Base-by-base conservation (phyloP, 2,113 vertebrate species). In the Pterocles orientalis region DNA sequence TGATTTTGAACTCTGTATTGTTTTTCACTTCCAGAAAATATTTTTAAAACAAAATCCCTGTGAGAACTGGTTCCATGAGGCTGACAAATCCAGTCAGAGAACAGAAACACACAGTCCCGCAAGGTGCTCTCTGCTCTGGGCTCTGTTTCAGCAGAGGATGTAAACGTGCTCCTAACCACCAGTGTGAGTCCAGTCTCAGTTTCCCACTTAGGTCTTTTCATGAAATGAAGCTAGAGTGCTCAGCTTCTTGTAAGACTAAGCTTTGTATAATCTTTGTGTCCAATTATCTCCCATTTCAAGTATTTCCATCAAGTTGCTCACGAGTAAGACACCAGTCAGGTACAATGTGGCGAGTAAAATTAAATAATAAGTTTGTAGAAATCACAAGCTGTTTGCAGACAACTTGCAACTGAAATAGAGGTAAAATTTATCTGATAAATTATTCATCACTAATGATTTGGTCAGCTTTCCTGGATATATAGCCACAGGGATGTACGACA, bases 401-500 rank as follows among this genome's bases (percentile, higher is more conserved):
- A 71, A 89, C 84, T 95, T 81, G 39, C 72, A 94, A 89, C 66
- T 92, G 88, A 96, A 96, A 96, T 2, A 94, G 95, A 94, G 92
- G 94, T 86, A 96, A 96, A 96, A 96, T 96, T 95, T 96, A 86
- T 72, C 77, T 33, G 86, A 93, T 95, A 93, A 96, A 97, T 97
- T 95, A 97, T 96, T 97, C 81, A 97, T 91, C 65, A 53, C 62
- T 93, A 92, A 95, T 95, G 95, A 96, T 96, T 96, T 95, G 88
- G 88, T 65, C 87, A 95, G 92, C 95, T 94, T 96, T 97, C 94
- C 92, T 95, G 92, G 70, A 82, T 96, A 94, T 94, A 95, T 85
- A 97, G 95, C 92, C 96, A 95, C 88, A 62, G 95, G 95, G 96
- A 94, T 87, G 94, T 94, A 96, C 92, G 88, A 95, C 91, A 95